Evolutionary conservation across 2,797 vertebrate genomes (phyloP).

Genomic region (Mormyrus hasselquistii): DNA sequence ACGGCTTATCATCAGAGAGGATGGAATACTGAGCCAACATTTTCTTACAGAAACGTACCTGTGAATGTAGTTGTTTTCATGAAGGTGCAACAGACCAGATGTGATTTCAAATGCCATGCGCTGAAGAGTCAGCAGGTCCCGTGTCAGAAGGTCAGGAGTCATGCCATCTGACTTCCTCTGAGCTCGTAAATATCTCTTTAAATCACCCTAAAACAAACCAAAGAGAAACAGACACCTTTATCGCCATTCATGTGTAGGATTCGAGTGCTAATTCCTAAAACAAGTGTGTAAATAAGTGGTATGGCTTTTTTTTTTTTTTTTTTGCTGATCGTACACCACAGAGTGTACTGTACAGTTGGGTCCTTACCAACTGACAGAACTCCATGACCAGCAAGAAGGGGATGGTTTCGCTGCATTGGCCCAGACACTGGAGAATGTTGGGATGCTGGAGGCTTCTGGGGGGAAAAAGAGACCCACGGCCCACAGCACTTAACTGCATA

Average conservation of each 20-base stretch:
- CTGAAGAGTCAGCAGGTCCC: constrained; percentile 80
- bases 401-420: constrained; percentile 78
- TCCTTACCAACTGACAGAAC: constrained; percentile 84
- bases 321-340: not conserved
- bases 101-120: constrained; percentile 90
- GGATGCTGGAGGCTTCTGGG: constrained; percentile 84
- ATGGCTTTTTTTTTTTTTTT: not conserved
- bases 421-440: constrained; percentile 85
- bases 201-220: constrained; percentile 66
- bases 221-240: not conserved
- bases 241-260: not conserved
- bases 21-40: not conserved
- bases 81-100: constrained; percentile 81
- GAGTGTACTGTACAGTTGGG: not conserved
- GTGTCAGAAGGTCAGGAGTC: constrained; percentile 79
- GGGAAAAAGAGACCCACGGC: not conserved
- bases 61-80: constrained; percentile 88
- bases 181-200: constrained; percentile 85
- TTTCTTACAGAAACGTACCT: constrained; percentile 56
- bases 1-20: not conserved
- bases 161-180: constrained; percentile 82
- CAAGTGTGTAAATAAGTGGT: not conserved
- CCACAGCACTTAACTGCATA: not conserved
- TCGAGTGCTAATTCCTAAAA: not conserved
- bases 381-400: constrained; percentile 89